Base-by-base conservation (phyloP, 2,113 vertebrate species). In the Gobio gobio region DNA sequence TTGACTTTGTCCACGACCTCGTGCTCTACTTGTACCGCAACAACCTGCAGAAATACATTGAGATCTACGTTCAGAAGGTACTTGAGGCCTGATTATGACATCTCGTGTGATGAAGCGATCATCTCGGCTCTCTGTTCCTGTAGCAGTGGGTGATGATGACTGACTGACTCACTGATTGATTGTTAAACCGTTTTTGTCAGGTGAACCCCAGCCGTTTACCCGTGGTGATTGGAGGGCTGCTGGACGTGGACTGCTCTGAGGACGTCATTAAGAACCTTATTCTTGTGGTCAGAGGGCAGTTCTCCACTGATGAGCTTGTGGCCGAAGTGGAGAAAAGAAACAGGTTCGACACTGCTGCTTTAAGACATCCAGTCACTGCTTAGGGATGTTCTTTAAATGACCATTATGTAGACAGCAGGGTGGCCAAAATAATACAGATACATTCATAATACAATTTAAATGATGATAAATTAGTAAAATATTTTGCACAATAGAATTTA, bases 41-140 rank as follows among this genome's bases (percentile, higher is more conserved):
- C 94, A 99, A 96, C 89, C 95, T 99, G 90, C 98, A 99, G 91
- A 99, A 99, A 85, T 99, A 99, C 83, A 99, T 99, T 83, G 98
- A 99, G 92, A 99, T 99, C 90, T 99, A 99, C 4, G 98, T 99
- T 75, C 98, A 99, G 91, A 99, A 99, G 96, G 98, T 99, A 94
- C 72, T 74, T 6, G 43, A 73, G 70, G 13, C 12, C 10, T 47
- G 43, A 47, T 47, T 47, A 12, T n/a, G 12, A 14, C 12, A 14
- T 24, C 36, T 40, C 36, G 5, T 10, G 33, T 49, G 12, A 49
- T 74, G 43, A 47, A 33, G 63, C 5, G 20, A 5, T 59, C 10
- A 3, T n/a, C 7, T 61, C 26, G 0, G 54, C 20, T 59, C 33
- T 51, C 24, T 8, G 45, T 75, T 24, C 20, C 45, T 74, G 64